Base-by-base conservation (phyloP, 2,797 vertebrate species). In the Pteropus rufus region DNA sequence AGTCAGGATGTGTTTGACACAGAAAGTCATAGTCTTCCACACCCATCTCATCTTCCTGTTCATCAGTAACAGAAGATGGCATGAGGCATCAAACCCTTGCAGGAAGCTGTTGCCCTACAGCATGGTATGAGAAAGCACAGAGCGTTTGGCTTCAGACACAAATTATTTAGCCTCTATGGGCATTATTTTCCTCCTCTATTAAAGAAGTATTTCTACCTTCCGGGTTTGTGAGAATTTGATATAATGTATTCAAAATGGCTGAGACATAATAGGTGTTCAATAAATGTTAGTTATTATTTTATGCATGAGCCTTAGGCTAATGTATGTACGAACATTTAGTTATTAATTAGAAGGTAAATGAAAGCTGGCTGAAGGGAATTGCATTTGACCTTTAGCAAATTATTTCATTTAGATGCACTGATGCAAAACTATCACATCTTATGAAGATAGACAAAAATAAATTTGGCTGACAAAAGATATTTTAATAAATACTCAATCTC, bases 341-440 rank as follows among this genome's bases (percentile, higher is more conserved):
- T 98, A 97, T 97, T 96, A 98, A 98, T 97, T 98, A 98, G 93
- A 97, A 97, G 94, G 91, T 84, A 98, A 97, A 97, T 97, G 96
- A 97, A 97, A 98, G 93, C 82, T 97, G 96, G 93, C 97, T 96
- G 95, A 89, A 96, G 96, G 97, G 94, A 97, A 97, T 95, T 96
- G 96, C 93, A 89, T 94, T 91, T 97, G 96, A 98, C 97, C 95
- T 97, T 98, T 97, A 94, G 96, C 86, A 97, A 97, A 98, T 97
- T 94, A 97, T 97, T 98, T 95, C 95, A 97, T 95, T 97, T 96
- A 96, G 89, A 97, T 81, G 91, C 7, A 1, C 79, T 97, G 97
- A 96, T 97, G 96, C 97, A 97, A 98, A 96, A 95, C 97, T 93
- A 96, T 95, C 97, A 89, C 82, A 81, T 96, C 93, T 89, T 91